A percentile compares a stretch with the other conserved stretches of the same genome.
Conservation (phyloP, 2,113 vertebrate genomes). For the Progne subis region DNA sequence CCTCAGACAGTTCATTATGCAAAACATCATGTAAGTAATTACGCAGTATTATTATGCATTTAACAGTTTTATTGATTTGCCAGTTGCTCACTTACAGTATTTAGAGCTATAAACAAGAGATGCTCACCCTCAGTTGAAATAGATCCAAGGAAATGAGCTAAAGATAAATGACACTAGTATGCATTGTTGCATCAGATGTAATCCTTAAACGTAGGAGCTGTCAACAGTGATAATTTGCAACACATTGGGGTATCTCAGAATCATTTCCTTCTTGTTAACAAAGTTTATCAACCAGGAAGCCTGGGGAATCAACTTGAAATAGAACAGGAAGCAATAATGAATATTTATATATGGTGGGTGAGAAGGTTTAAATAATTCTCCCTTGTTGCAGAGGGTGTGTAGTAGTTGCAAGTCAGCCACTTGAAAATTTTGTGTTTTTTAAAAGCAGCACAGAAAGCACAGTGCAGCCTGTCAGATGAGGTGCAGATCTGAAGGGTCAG, state of each 20-base stretch:
- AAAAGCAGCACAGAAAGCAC: neutral
- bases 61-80: conserved; percentile 80
- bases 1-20: conserved; percentile 78
- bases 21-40: conserved; percentile 79
- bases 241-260: conserved; percentile 33
- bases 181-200: conserved; percentile 63
- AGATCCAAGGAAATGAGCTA: conserved; percentile 72
- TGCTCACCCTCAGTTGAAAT: conserved; percentile 65
- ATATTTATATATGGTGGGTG: neutral
- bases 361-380: neutral
- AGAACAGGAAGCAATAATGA: neutral
- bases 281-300: conserved; percentile 62
- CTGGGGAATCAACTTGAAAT: neutral
- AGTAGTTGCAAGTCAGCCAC: neutral
- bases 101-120: conserved; percentile 74
- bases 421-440: neutral
- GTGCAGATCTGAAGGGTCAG: neutral
- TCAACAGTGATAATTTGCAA: conserved; percentile 44
- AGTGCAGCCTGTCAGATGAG: neutral
- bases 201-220: conserved; percentile 60
- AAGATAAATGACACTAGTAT: conserved; percentile 69
- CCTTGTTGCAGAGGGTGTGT: neutral
- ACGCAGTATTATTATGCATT: conserved; percentile 75
- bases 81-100: conserved; percentile 70
- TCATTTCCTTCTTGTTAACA: conserved; percentile 54